Evolutionary conservation across 2,113 vertebrate species (phyloP), one percentile per base, ranked within the genome.

Genomic region (Eurypyga helias): DNA sequence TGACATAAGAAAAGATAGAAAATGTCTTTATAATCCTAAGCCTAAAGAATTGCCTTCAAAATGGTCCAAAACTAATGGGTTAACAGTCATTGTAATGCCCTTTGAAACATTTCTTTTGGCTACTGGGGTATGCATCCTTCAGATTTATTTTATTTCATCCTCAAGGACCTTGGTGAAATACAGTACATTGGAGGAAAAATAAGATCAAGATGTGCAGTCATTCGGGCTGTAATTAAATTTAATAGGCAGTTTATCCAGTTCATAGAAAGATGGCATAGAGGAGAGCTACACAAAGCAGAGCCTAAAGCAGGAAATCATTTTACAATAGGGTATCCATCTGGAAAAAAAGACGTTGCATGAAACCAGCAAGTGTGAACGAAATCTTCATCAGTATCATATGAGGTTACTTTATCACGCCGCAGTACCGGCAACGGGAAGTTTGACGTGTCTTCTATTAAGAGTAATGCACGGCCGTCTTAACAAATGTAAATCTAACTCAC

Each of bases 191-290:
- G 54, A 94, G 97, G 92, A 97, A 93, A 96, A 95, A 91, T 90
- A 89, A 98, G 97, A 98, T 97, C 97, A 98, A 98, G 97, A 98
- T 96, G 93, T 97, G 98, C 76, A 97, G 97, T 97, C 98, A 96
- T 97, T 97, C 88, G 57, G 95, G 93, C 96, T 97, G 97, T 98
- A 98, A 98, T 98, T 98, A 98, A 98, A 98, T 98, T 98, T 98
- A 98, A 98, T 98, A 98, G 98, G 97, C 98, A 98, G 97, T 98
- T 98, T 98, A 98, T 98, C 97, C 96, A 96, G 97, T 97, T 97
- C 83, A 94, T 95, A 96, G 98, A 97, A 97, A 98, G 96, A 98
- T 94, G 96, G 97, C 97, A 96, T 38, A 81, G 96, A 79, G 11
- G 92, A 97, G 97, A 97, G 95, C 96, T 97, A 95, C 96, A 92